phyloP scores from a whole-genome alignment of 2,113 vertebrate genomes.

The Picathartes gymnocephalus region DNA sequence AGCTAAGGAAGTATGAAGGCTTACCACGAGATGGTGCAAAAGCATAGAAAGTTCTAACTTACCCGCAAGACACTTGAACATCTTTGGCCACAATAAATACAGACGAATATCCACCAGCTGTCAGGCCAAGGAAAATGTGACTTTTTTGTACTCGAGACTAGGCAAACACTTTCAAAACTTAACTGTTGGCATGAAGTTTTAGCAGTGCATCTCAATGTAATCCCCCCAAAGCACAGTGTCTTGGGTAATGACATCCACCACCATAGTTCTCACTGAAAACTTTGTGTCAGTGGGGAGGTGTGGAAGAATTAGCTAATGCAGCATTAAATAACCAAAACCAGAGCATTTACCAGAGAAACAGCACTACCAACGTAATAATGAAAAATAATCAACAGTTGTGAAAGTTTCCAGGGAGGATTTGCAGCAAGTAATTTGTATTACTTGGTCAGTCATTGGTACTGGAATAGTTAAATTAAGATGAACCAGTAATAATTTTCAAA shows the following conservation, averaged over 20 bases:
- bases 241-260: background rate
- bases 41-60: background rate
- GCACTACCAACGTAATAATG: background rate
- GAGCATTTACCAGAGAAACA: background rate
- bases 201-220: fast-evolving
- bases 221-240: fast-evolving
- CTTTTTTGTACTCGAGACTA: too few species aligned
- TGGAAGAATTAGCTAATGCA: background rate
- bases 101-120: conserved; percentile 49
- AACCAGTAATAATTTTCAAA: background rate
- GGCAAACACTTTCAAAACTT: background rate
- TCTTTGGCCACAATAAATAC: background rate
- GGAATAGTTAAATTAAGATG: background rate
- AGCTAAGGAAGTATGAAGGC: background rate
- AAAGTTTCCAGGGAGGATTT: background rate
- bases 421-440: background rate
- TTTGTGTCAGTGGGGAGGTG: background rate
- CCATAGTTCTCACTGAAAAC: background rate
- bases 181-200: background rate
- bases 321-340: background rate
- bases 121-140: background rate
- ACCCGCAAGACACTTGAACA: background rate
- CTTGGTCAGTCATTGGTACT: background rate
- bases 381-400: too few species aligned
- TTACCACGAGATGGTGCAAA: conserved; percentile 66